Conservation (phyloP, 1,140 invertebrate species). For the Drosophila sp. region DNA sequence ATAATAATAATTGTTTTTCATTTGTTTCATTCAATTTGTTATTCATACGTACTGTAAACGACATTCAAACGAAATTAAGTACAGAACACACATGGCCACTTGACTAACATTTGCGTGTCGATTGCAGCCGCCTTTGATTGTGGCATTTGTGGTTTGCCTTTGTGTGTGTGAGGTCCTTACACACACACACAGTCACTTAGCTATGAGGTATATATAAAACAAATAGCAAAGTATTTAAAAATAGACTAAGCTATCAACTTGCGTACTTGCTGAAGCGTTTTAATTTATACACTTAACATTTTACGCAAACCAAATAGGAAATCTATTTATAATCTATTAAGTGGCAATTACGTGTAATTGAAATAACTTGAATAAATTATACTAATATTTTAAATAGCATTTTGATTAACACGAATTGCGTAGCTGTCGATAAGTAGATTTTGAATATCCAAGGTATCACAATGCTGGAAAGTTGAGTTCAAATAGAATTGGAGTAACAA, state of each 20-base stretch:
- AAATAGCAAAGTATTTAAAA: slow-evolving; percentile 25
- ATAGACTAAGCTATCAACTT: slow-evolving; percentile 18
- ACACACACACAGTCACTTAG: slow-evolving; percentile 1
- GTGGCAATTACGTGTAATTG: slow-evolving; percentile 31
- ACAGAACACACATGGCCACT: slow-evolving; percentile 6
- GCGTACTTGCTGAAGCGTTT: slow-evolving; percentile 15
- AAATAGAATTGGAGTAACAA: no score
- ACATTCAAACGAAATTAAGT: slow-evolving; percentile 29
- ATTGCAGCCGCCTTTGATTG: slow-evolving; percentile 17
- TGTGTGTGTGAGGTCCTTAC: slow-evolving; percentile 7
- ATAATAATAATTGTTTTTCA: neutral
- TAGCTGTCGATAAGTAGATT: neutral
- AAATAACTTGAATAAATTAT: neutral
- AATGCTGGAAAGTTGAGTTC: neutral
- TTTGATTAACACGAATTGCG: slow-evolving; percentile 3
- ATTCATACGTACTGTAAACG: slow-evolving; percentile 14
- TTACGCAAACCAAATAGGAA: slow-evolving; percentile 26
- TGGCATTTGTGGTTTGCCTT: slow-evolving; percentile 22
- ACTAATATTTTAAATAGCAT: slow-evolving; percentile 7
- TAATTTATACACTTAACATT: neutral
- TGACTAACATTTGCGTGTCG: slow-evolving; percentile 26
- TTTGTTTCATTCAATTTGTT: neutral
- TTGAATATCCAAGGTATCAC: slow-evolving; percentile 2
- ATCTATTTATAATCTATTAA: slow-evolving; percentile 33
- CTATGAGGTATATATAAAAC: neutral